Evolutionary conservation across 2,888 invertebrate species (phyloP).

Genomic region (Brachypterus glaber): DNA sequence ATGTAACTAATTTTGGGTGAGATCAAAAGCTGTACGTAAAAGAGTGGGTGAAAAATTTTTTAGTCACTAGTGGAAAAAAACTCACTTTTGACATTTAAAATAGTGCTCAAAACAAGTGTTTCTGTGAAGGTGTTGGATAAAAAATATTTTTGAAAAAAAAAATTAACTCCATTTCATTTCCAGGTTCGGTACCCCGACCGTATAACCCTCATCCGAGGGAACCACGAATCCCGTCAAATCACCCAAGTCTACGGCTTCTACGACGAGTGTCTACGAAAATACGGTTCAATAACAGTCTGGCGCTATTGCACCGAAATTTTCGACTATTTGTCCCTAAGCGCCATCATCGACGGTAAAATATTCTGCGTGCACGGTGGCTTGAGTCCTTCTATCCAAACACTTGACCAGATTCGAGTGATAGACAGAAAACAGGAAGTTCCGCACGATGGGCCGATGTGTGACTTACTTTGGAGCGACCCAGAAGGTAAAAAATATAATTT

Average conservation of each 20-base stretch:
- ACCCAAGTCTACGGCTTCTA: conserved; percentile 99
- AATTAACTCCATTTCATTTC: conserved; percentile 9
- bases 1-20: too few relatives aligned
- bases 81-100: too few relatives aligned
- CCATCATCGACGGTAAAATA: conserved; percentile 96
- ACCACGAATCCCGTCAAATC: conserved; percentile 98
- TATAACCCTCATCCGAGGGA: conserved; percentile 95
- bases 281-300: conserved; percentile 98
- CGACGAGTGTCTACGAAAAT: conserved; percentile 97
- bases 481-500: conserved; percentile 61
- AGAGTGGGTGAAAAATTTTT: too few relatives aligned
- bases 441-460: conserved; percentile 99
- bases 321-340: conserved; percentile 92
- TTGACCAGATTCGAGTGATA: conserved; percentile 97
- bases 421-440: conserved; percentile 98
- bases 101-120: too few relatives aligned
- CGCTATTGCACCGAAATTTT: conserved; percentile 99
- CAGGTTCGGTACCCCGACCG: conserved; percentile 97
- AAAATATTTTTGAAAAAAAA: too few relatives aligned
- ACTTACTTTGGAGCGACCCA: conserved; percentile 97
- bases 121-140: too few relatives aligned
- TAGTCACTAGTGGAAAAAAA: too few relatives aligned
- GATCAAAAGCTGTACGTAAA: too few relatives aligned
- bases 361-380: conserved; percentile 89
- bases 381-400: conserved; percentile 95